Conservation (phyloP, 2,888 invertebrate species). For the Cephus pygmeus region DNA sequence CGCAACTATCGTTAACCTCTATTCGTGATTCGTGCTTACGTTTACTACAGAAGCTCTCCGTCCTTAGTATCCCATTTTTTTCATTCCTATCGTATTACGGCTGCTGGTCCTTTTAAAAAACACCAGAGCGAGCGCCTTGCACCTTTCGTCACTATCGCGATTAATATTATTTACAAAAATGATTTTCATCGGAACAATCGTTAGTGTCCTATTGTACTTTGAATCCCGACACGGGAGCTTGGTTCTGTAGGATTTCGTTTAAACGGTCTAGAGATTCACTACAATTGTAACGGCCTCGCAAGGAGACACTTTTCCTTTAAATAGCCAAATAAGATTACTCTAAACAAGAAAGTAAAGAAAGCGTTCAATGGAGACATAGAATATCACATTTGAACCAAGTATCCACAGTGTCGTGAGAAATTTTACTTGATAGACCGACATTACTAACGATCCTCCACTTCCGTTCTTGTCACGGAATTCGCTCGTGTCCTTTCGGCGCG, state of each 20-base stretch:
- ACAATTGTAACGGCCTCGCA: background rate
- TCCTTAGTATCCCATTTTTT: slow-evolving; percentile 18
- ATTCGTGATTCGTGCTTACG: slow-evolving; percentile 8
- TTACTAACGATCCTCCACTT: background rate
- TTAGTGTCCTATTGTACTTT: slow-evolving; percentile 39
- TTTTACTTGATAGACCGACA: background rate
- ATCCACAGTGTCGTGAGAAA: background rate
- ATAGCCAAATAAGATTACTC: no score
- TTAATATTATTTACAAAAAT: slow-evolving; percentile 45
- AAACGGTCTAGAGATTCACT: background rate
- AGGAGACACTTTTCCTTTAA: background rate
- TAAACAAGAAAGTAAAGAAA: background rate
- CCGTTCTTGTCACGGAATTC: background rate
- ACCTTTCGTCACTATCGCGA: slow-evolving; percentile 35
- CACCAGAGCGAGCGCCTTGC: slow-evolving; percentile 32
- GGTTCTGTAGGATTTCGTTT: slow-evolving; percentile 25
- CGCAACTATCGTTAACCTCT: slow-evolving; percentile 1
- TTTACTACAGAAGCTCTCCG: slow-evolving; percentile 32
- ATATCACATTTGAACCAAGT: background rate
- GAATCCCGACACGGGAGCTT: slow-evolving; percentile 42
- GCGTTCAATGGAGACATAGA: background rate
- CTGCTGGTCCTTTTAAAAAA: slow-evolving; percentile 28
- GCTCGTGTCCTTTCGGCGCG: background rate
- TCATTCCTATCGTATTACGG: slow-evolving; percentile 22
- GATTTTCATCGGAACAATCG: slow-evolving; percentile 33